phyloP scores from a whole-genome alignment of 2,113 vertebrate species.

The Saguinus midas region DNA sequence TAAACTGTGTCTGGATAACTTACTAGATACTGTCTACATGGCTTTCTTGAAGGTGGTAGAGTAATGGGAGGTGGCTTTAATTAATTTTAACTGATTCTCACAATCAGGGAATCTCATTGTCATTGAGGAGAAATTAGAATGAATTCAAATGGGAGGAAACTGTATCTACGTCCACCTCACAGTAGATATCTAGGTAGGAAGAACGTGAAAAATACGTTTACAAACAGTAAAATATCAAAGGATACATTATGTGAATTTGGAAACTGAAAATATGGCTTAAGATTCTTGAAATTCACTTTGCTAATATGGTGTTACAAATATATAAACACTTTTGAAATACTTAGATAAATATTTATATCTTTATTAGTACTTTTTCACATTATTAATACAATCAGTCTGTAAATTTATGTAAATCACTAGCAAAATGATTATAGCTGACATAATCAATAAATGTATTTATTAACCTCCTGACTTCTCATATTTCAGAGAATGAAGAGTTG shows the following conservation, averaged over 20 bases:
- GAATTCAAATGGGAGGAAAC: background rate
- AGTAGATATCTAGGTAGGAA: background rate
- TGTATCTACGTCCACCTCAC: background rate
- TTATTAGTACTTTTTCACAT: background rate
- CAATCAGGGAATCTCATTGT: background rate
- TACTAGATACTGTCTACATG: background rate
- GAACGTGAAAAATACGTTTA: background rate
- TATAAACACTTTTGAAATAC: background rate
- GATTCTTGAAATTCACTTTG: background rate
- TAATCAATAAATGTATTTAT: background rate
- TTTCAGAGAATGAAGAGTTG: background rate
- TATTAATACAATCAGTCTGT: background rate
- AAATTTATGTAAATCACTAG: background rate
- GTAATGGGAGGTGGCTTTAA: background rate
- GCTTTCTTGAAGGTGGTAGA: fast-evolving
- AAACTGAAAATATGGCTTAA: background rate
- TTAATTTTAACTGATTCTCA: background rate
- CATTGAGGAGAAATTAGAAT: background rate
- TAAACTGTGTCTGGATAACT: background rate
- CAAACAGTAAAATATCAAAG: background rate
- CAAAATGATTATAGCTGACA: background rate
- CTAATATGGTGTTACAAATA: background rate
- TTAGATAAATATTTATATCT: background rate
- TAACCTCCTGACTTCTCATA: background rate
- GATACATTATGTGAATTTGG: background rate